phyloP scores from a whole-genome alignment of 2,888 invertebrate species.

The Diogma glabrata region DNA sequence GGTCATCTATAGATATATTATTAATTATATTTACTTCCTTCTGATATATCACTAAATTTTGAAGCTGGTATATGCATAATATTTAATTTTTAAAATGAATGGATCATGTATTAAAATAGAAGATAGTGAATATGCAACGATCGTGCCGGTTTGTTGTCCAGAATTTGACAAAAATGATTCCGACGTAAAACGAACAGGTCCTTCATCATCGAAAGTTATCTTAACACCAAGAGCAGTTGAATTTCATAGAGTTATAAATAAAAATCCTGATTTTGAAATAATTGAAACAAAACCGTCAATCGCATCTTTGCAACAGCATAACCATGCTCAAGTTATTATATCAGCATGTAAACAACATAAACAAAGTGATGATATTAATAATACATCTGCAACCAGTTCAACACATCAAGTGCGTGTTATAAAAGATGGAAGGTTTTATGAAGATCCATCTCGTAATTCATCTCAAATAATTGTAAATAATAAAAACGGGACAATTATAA shows the following conservation, averaged over 20 bases:
- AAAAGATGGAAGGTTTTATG: slow-evolving; percentile 34
- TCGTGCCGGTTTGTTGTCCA: background rate
- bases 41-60: no score
- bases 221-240: background rate
- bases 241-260: slow-evolving; percentile 1
- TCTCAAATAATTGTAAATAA: slow-evolving; percentile 14
- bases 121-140: slow-evolving; percentile 2
- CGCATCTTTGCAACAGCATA: background rate
- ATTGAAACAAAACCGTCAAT: slow-evolving; percentile 2
- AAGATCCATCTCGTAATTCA: slow-evolving; percentile 15
- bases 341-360: background rate
- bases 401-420: slow-evolving; percentile 35
- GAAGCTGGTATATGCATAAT: no score
- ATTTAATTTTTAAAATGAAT: slow-evolving; percentile 6
- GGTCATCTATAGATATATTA: no score
- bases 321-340: slow-evolving; percentile 9
- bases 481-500: slow-evolving; percentile 13
- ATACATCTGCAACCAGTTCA: slow-evolving; percentile 9
- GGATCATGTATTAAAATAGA: slow-evolving; percentile 5
- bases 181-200: background rate
- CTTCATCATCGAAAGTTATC: slow-evolving; percentile 4
- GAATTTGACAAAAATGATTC: background rate
- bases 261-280: slow-evolving; percentile 8
- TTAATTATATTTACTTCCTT: no score
- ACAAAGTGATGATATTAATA: background rate